phyloP scores from a whole-genome alignment of 2,113 vertebrate species.

The Stigmatopora nigra region DNA sequence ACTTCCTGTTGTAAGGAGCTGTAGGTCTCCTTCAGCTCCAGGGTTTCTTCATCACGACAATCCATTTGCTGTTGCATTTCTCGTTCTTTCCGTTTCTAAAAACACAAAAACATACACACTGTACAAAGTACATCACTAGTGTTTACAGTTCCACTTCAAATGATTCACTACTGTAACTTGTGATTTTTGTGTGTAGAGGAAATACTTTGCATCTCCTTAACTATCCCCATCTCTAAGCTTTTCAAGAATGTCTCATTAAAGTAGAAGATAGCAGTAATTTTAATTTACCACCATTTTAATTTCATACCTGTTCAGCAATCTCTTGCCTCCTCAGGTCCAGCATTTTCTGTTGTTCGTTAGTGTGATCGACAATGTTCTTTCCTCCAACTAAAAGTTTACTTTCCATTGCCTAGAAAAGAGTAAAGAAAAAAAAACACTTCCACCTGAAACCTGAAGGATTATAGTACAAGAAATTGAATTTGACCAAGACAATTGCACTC shows the following conservation, averaged over 20 bases:
- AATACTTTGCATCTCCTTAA: no score
- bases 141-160: neutral
- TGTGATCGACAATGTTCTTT: conserved; percentile 98
- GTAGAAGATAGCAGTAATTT: neutral
- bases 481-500: neutral
- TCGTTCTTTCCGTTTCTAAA: conserved; percentile 88
- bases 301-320: conserved; percentile 90
- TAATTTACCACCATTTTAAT: conserved; percentile 4
- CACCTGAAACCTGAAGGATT: neutral
- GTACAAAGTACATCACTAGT: neutral
- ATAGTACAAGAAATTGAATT: neutral
- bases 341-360: conserved; percentile 95
- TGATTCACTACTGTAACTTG: no score
- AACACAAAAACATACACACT: neutral
- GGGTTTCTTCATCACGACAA: conserved; percentile 86
- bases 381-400: conserved; percentile 96
- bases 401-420: conserved; percentile 84
- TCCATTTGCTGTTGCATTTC: conserved; percentile 98
- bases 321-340: conserved; percentile 90
- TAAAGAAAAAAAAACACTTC: neutral
- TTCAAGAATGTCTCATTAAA: neutral
- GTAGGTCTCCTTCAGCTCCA: conserved; percentile 94
- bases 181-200: no score
- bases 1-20: conserved; percentile 97
- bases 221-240: neutral